Evolutionary conservation across 92 coral and sea anemone species (phyloP), one percentile per base, ranked within the genome.

Genomic region (Epizoanthus illoricatus): DNA sequence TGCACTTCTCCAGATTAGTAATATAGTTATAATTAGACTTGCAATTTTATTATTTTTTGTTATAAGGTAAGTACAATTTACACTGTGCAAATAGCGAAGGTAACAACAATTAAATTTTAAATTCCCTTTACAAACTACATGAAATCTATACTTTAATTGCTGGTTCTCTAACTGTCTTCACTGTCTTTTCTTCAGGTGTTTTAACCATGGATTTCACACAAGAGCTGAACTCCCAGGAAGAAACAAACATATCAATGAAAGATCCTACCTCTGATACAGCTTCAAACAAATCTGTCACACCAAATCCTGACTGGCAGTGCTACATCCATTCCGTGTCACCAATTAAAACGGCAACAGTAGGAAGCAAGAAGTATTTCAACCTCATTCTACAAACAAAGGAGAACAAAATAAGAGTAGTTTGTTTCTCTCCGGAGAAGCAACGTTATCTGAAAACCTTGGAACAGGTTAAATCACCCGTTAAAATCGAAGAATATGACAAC

Each of bases 261-360:
- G 18, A 36, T 66, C 71, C 45, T 10, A 66, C 45, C 71, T 66
- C 42, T 10, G 45, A 16, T 66, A 28, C 45, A 66, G 18, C 45
- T 66, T 28, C 17, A 66, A 66, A 66, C 45, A 66, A 23, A 66
- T 7, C 19, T 11, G 13, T 66, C 45, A 28, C 45, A 10, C n/a
- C 45, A 66, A 66, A 66, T 66, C 71, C 71, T 66, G 19, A 66
- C 71, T 28, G 8, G 9, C 45, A 16, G 45, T 66, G 71, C 71
- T 66, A 66, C 71, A 66, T 65, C 42, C 71, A 28, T 65, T 28
- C 71, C 45, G 71, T 66, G 71, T 66, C 71, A 66, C 71, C 71
- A 28, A 28, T 28, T 66, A 66, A 66, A 66, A 66, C 71, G 45
- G 45, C 71, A 66, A 36, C 69, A 65, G 71, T 65, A 7, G 71